Base-by-base conservation (phyloP, 1,140 invertebrate species). In the Apolygus lucorum region DNA sequence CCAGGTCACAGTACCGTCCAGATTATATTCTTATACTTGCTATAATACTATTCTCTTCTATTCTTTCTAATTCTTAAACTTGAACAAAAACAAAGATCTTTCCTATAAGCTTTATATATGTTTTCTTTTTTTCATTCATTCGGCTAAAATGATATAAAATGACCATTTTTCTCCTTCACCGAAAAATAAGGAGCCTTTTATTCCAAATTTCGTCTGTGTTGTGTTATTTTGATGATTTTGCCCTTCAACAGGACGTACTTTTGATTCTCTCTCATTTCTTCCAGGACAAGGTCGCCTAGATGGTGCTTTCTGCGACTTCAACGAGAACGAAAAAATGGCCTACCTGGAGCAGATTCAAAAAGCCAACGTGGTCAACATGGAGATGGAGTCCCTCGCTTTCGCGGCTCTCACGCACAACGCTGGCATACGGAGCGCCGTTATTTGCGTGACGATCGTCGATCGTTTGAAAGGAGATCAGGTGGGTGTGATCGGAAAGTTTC, bases 261-360 rank as follows among this genome's bases (percentile, higher is more conserved):
- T 29, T 8, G 14, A 68, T 52, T n/a, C 52, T 52, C 22, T 68
- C 22, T 22, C 4, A 22, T 4, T 24, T 11, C 59, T 25, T 65
- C 28, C 29, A 76, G 75, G 76, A 17, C 75, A 77, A 81, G 96
- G 90, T 1, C 85, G 97, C 69, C 79, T 98, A 69, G 96, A 99
- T 78, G 97, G 97, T 1, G 95, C 95, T 2, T 98, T 99, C 80
- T 99, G 96, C 79, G 93, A 97, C 69, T 98, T 93, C 79, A 88
- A 84, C 1, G 89, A 93, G 77, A 80, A 83, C 0, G 95, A 99
- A 62, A 97, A 97, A 80, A 87, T 95, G 83, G 86, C 88, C 17
- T 99, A 94, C 76, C 80, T 99, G 67, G 82, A 87, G 34, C 84
- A 87, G 70, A 77, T 98, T 65, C 84, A 90, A 52, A 84, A 89